A percentile compares a stretch with the other conserved stretches of the same genome.
phyloP scores from a whole-genome alignment of 2,888 invertebrate species.

The Aspidapion aeneum region DNA sequence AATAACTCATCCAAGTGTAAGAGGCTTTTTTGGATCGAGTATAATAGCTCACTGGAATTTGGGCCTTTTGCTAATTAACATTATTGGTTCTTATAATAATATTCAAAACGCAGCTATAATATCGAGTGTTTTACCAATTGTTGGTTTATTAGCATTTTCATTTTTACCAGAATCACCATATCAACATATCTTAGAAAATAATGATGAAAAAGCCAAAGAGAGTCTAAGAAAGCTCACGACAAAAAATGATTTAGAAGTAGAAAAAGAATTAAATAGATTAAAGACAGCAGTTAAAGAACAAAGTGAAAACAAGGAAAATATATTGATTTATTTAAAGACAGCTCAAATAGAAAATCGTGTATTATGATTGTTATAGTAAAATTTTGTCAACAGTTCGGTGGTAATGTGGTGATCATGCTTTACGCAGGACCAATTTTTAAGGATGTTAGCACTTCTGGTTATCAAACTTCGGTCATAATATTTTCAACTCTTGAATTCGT shows the following conservation, averaged over 20 bases:
- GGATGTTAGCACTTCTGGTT: slow-evolving; percentile 46
- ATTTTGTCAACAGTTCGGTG: slow-evolving; percentile 55
- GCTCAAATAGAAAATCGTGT: slow-evolving; percentile 60
- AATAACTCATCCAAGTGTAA: slow-evolving; percentile 54
- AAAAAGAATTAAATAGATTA: slow-evolving; percentile 43
- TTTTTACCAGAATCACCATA: slow-evolving; percentile 61
- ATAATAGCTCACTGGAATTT: slow-evolving; percentile 54
- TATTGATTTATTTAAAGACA: slow-evolving; percentile 54
- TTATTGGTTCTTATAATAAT: slow-evolving; percentile 48
- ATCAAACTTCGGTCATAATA: slow-evolving; percentile 42
- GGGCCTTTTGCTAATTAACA: slow-evolving; percentile 53
- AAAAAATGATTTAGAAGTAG: slow-evolving; percentile 50
- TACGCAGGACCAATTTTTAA: slow-evolving; percentile 55
- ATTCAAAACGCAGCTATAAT: slow-evolving; percentile 52
- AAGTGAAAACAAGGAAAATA: slow-evolving; percentile 53
- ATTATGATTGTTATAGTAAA: slow-evolving; percentile 58
- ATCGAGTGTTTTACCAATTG: slow-evolving; percentile 48
- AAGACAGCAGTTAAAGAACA: slow-evolving; percentile 40
- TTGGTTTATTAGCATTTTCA: slow-evolving; percentile 48
- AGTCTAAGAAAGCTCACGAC: slow-evolving; percentile 52
- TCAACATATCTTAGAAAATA: slow-evolving; percentile 46
- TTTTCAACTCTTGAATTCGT: slow-evolving; percentile 56
- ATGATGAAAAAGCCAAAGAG: slow-evolving; percentile 48
- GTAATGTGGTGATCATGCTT: slow-evolving; percentile 60
- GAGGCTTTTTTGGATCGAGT: slow-evolving; percentile 57